Evolutionary conservation across 2,113 vertebrate genomes (phyloP).

Genomic region (Scytalopus superciliaris): DNA sequence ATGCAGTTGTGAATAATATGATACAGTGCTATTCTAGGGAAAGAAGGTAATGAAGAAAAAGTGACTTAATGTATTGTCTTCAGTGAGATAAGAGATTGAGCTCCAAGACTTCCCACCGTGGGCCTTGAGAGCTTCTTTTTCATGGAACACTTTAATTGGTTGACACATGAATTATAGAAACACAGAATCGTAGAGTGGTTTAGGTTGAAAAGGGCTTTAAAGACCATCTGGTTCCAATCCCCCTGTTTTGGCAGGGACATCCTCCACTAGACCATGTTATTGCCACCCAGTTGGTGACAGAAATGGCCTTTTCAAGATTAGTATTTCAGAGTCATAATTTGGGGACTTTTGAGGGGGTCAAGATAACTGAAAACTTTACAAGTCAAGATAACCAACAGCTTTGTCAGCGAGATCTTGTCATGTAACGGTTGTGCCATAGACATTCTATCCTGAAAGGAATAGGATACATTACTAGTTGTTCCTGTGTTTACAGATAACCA

Average conservation of each 20-base stretch:
- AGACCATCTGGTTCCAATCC: neutral
- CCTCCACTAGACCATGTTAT: neutral
- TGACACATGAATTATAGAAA: neutral
- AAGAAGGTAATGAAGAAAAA: neutral
- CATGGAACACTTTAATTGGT: neutral
- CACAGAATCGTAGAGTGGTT: neutral
- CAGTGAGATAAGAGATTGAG: neutral
- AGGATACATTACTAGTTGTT: neutral
- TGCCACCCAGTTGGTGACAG: too few relatives aligned
- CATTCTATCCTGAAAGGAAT: neutral
- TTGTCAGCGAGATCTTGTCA: neutral
- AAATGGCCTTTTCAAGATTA: neutral
- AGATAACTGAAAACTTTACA: neutral
- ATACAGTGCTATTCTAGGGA: neutral
- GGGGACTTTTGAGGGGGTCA: neutral
- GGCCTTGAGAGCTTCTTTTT: neutral
- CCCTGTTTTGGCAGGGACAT: neutral
- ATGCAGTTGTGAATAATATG: neutral
- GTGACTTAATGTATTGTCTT: neutral
- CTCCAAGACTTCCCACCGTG: neutral
- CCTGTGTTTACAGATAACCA: neutral
- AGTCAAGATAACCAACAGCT: neutral
- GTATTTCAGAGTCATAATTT: neutral
- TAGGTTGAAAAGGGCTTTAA: neutral
- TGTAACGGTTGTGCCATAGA: neutral